A percentile compares a stretch with the other conserved stretches of the same genome.
These are phyloP conservation scores for Etia nguti DNA, from an alignment of 2,113 vertebrate genomes.

Conservation along the genomic window DNA sequence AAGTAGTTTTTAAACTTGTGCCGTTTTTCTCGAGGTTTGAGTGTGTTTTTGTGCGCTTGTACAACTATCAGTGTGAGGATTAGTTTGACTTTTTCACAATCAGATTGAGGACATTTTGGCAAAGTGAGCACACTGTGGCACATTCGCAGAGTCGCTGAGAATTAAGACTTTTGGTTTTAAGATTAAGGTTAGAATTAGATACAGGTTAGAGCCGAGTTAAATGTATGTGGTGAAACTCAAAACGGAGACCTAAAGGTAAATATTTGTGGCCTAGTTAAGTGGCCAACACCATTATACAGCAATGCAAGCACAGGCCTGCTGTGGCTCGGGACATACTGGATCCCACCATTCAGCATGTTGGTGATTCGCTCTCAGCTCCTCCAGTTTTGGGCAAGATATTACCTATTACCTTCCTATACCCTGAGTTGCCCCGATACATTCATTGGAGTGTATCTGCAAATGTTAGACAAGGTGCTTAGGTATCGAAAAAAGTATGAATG, in stretches of 20 bases:
- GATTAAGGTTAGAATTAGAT: background rate
- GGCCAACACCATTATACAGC: background rate
- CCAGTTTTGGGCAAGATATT: background rate
- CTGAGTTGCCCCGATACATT: background rate
- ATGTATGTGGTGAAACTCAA: background rate
- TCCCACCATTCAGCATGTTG: background rate
- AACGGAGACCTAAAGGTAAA: background rate
- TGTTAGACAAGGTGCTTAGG: background rate
- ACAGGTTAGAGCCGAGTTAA: background rate
- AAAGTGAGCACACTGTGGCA: background rate
- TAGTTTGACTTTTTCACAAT: background rate
- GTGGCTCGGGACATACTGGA: background rate
- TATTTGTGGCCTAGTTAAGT: background rate
- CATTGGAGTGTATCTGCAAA: accelerated
- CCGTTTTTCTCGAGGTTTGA: background rate
- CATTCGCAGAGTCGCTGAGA: background rate
- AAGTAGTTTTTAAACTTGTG: background rate
- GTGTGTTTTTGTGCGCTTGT: background rate
- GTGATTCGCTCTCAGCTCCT: accelerated
- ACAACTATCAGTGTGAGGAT: background rate
- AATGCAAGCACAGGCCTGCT: background rate
- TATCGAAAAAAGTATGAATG: background rate
- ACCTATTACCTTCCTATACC: background rate
- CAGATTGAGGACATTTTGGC: background rate
- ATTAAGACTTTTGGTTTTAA: background rate